Evolutionary conservation across 2,797 vertebrate species (phyloP), one percentile per base, ranked within the genome.

Genomic region (Typhlichthys eigenmanni): DNA sequence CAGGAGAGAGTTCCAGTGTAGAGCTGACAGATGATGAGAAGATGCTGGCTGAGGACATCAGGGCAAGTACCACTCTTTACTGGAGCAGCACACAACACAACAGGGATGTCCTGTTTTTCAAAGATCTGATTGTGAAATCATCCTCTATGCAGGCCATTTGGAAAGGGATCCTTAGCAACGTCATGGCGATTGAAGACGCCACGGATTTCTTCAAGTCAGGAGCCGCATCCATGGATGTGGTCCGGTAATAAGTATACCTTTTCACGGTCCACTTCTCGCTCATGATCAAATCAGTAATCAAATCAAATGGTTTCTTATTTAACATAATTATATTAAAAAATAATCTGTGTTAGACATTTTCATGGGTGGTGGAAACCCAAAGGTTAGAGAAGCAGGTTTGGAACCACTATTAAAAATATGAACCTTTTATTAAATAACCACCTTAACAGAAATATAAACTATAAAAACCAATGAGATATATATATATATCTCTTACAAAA

Each of bases 181-280:
- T 98, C 61, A 24, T 91, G 14, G 76, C 72, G 47, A 89, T 99
- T 16, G 93, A 96, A 68, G 93, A 96, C 66, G 83, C 93, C 34
- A 98, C 96, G 2, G 97, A 99, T 85, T 99, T 99, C 91, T 99
- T 99, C 87, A 98, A 98, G 92, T 95, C 95, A 5, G 97, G 97
- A 81, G 97, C 95, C 3, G 94, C 96, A 1, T 99, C 97, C 34
- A 98, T 99, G 97, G 96, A 99, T 65, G 96, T 99, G 69, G 95
- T 95, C 82, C 95, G 97, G 97, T 99, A 84, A 93, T 84, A 47
- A 14, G 47, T 14, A 7, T 52, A 56, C 5, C 7, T 38, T 38
- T 38, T 38, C 7, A 5, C 7, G 6, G 5, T 38, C 34, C 5
- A 38, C 34, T 8, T 38, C 1, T 38, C 34, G 5, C 7, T 38